Base-by-base conservation (phyloP, 2,113 vertebrate genomes). In the Brienomyrus brachyistius region DNA sequence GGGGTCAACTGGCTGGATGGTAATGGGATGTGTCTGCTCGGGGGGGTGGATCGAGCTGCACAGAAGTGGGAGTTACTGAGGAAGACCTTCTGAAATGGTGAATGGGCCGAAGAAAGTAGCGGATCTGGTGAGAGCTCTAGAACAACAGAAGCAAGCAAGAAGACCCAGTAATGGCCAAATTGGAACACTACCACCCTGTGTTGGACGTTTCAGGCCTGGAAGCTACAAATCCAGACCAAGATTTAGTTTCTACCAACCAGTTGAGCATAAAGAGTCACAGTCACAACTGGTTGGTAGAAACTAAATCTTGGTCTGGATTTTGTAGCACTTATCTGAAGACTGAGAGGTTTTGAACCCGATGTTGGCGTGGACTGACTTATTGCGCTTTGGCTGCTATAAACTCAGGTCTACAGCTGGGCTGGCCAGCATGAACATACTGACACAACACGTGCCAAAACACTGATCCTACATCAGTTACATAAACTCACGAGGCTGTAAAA, bases 41-140 rank as follows among this genome's bases (percentile, higher is more conserved):
- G 1, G 52, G 52, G 99, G 98, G 95, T 96, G 0, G 96, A 97
- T 0, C 99, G 97, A 91, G 97, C 94, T 0, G 94, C 96, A 9
- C 98, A 99, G 92, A 99, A 99, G 94, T 97, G 99, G 91, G 98
- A 99, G 92, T 95, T 99, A 89, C 98, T 99, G 91, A 96, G 97
- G 91, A 99, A 99, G 59, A 40, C 70, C 31, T 74, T 35, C 66
- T 40, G 31, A 6, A 2, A 77, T 4, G 2, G 91, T 97, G 99
- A 92, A 92, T 99, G 89, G 97, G 96, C 93, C 31, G 13, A 77
- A 8, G 13, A 77, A 40, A 77, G 70, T 31, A 77, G 13, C 70
- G 4, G 6, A 95, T 93, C 99, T 98, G 90, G 94, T 97, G 0
- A 98, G 70, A 17, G 3, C 31, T 77, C 13, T 31, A 7, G 96